phyloP scores from a whole-genome alignment of 1,140 invertebrate species.

The Nephotettix cincticeps region DNA sequence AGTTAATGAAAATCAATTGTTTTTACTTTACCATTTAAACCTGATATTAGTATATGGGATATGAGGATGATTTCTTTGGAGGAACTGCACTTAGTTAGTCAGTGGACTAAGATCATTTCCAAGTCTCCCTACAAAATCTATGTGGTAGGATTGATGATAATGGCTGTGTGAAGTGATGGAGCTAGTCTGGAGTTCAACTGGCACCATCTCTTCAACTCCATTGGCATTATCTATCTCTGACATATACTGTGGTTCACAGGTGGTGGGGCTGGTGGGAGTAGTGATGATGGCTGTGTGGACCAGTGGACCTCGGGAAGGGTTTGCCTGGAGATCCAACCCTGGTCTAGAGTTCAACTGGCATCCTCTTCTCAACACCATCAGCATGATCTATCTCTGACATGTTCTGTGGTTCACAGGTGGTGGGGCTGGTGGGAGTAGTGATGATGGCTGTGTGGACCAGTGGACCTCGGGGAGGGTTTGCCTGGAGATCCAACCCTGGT shows the following conservation, averaged over 20 bases:
- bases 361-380: constrained; percentile 83
- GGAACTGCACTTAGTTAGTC: too few relatives aligned
- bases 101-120: too few relatives aligned
- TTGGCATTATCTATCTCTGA: constrained; percentile 83
- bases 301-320: constrained; percentile 56
- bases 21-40: too few relatives aligned
- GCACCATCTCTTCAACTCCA: constrained; percentile 85
- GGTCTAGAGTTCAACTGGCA: constrained; percentile 85
- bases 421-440: constrained; percentile 32
- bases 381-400: constrained; percentile 80
- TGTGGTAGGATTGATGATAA: too few relatives aligned
- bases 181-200: constrained; percentile 79
- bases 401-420: constrained; percentile 30
- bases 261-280: constrained; percentile 32
- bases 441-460: constrained; percentile 37
- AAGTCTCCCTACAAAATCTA: too few relatives aligned
- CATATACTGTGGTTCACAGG: too few relatives aligned
- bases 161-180: too few relatives aligned
- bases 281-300: constrained; percentile 38
- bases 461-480: constrained; percentile 62
- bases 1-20: too few relatives aligned
- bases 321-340: constrained; percentile 68
- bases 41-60: too few relatives aligned
- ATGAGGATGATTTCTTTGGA: too few relatives aligned
- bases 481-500: constrained; percentile 63